Evolutionary conservation across 2,888 invertebrate species (phyloP).

Genomic region (Tanytarsus gracilentus): DNA sequence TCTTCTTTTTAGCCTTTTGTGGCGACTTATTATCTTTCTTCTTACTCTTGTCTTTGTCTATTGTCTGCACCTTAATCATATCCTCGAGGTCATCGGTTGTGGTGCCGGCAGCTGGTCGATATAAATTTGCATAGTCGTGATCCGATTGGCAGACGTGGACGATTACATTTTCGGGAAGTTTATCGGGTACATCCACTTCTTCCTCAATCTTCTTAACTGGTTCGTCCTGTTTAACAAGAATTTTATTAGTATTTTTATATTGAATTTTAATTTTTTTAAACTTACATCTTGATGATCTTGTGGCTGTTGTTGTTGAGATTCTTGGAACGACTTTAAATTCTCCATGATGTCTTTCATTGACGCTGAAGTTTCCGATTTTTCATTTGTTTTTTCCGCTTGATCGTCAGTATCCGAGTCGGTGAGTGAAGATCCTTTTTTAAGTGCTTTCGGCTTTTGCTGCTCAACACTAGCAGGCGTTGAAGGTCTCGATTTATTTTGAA

Average conservation of each 20-base stretch:
- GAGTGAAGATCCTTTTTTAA: too few relatives aligned
- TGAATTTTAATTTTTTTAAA: background rate
- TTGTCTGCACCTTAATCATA: slow-evolving; percentile 36
- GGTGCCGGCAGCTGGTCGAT: slow-evolving; percentile 35
- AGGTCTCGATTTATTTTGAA: background rate
- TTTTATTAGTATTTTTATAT: slow-evolving; percentile 43
- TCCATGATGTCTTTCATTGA: slow-evolving; percentile 34
- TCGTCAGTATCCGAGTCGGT: slow-evolving; percentile 62
- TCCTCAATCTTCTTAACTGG: background rate
- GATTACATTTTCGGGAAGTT: slow-evolving; percentile 41
- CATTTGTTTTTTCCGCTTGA: slow-evolving; percentile 56
- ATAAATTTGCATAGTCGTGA: slow-evolving; percentile 65
- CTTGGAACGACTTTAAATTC: slow-evolving; percentile 37
- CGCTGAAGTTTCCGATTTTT: slow-evolving; percentile 32
- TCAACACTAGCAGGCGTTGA: background rate
- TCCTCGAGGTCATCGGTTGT: slow-evolving; percentile 28
- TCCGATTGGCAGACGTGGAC: slow-evolving; percentile 57
- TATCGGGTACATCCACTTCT: background rate
- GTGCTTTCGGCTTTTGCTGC: too few relatives aligned
- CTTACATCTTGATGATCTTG: slow-evolving; percentile 30
- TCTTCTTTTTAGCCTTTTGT: slow-evolving; percentile 46
- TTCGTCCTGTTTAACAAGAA: slow-evolving; percentile 52
- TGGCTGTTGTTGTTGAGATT: slow-evolving; percentile 30
- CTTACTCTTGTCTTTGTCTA: slow-evolving; percentile 30
- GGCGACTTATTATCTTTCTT: slow-evolving; percentile 36